Base-by-base conservation (phyloP, 2,888 invertebrate species). In the Lepidocyrtoides sp. region DNA sequence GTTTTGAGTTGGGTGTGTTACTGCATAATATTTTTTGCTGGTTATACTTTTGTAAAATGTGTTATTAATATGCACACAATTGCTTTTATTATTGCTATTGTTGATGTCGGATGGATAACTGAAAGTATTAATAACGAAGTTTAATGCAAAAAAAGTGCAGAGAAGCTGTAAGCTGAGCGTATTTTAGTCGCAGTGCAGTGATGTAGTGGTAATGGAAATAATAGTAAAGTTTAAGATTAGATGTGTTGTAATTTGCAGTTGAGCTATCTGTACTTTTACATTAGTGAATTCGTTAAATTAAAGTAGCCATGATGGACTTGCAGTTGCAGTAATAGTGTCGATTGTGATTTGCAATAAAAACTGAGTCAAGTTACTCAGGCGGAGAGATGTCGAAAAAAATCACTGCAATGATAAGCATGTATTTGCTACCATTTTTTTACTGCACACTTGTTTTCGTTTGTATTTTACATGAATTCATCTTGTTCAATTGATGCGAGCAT, bases 21-120 rank as follows among this genome's bases (percentile, higher is more conserved):
- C 63, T 29, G 36, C 66, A 36, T 36, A n/a, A n/a, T n/a, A n/a
- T n/a, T n/a, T n/a, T n/a, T n/a, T 69, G 32, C 36, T 36, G 36
- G 36, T 36, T 36, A 69, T 36, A 32, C 66, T 36, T 32, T 69
- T 4, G 17, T 36, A 69, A 69, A 63, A 48, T 60, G 23, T n/a
- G 66, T 17, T 69, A 69, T 69, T 69, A 69, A 69, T 69, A 69
- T 69, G 32, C 36, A 69, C n/a, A 69, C 36, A 69, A 69, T 69
- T 29, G 17, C 32, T 32, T 3, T 23, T 69, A 36, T 36, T 69
- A n/a, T 10, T 69, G 66, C 36, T 69, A 20, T 17, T n/a, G n/a
- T 1, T 57, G 57, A 57, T 57, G 17, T 2, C 2, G 10, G 60
- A 63, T 12, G 26, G 26, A 23, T 60, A 60, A 54, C 17, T 54